Evolutionary conservation across 2,888 invertebrate species (phyloP).

Genomic region (Torymus texanus): DNA sequence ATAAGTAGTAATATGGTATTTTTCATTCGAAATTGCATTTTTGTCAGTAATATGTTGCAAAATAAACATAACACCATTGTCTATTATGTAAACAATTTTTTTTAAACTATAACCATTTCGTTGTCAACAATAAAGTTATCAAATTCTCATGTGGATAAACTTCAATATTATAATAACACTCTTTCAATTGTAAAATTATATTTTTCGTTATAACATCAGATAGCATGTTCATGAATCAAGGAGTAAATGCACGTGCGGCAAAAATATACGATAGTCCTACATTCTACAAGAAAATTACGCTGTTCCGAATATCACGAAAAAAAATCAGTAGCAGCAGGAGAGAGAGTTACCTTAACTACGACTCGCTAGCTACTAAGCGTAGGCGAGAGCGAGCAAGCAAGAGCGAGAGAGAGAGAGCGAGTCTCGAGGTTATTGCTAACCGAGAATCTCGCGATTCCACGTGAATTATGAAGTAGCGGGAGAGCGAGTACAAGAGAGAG

Average conservation of each 20-base stretch:
- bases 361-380: conserved; percentile 8
- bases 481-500: conserved; percentile 21
- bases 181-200: too few relatives aligned
- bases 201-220: too few relatives aligned
- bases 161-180: too few relatives aligned
- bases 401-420: conserved; percentile 13
- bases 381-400: not conserved
- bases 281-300: not conserved
- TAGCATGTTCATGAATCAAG: not conserved
- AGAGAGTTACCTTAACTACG: conserved; percentile 23
- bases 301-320: not conserved
- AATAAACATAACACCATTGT: too few relatives aligned
- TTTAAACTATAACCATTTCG: too few relatives aligned
- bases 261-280: not conserved
- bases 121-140: too few relatives aligned
- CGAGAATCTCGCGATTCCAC: conserved; percentile 49
- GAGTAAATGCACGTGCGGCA: not conserved
- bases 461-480: conserved; percentile 48
- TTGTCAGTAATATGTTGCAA: too few relatives aligned
- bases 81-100: too few relatives aligned
- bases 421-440: conserved; percentile 44
- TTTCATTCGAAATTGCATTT: too few relatives aligned
- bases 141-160: too few relatives aligned
- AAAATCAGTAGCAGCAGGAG: not conserved
- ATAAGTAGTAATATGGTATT: too few relatives aligned